Percentiles rank a stretch among this genome's conserved stretches.
Evolutionary conservation across 2,797 vertebrate genomes (phyloP).

Genomic region (Propithecus perrieri): DNA sequence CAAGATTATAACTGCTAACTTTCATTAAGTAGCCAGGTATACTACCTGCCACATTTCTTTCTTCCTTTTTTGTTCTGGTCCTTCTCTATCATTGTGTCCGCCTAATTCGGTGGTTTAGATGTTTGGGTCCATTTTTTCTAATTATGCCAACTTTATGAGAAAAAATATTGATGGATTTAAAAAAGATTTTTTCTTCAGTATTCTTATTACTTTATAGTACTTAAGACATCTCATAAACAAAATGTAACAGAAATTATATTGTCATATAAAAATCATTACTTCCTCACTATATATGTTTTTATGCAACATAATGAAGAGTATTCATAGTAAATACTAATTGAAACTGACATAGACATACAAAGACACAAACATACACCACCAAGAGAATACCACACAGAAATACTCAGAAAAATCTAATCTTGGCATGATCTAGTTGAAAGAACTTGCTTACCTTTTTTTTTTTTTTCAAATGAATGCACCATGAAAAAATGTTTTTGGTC

Average conservation of each 20-base stretch:
- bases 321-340: neutral
- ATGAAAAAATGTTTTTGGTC: neutral
- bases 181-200: neutral
- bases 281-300: neutral
- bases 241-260: neutral
- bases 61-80: neutral
- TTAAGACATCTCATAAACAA: neutral
- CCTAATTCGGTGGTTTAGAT: neutral
- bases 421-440: neutral
- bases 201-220: neutral
- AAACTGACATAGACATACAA: neutral
- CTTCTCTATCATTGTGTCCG: neutral
- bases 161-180: neutral
- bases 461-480: neutral
- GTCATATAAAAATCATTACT: neutral
- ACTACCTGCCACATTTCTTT: neutral
- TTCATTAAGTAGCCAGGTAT: neutral
- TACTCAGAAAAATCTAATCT: neutral
- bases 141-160: neutral
- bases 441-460: neutral
- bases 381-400: neutral
- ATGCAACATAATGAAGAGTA: neutral
- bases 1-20: neutral
- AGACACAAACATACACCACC: neutral
- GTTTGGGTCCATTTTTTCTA: neutral